Base-by-base conservation (phyloP, 2,113 vertebrate species). In the Ophthalmolycus amberensis region DNA sequence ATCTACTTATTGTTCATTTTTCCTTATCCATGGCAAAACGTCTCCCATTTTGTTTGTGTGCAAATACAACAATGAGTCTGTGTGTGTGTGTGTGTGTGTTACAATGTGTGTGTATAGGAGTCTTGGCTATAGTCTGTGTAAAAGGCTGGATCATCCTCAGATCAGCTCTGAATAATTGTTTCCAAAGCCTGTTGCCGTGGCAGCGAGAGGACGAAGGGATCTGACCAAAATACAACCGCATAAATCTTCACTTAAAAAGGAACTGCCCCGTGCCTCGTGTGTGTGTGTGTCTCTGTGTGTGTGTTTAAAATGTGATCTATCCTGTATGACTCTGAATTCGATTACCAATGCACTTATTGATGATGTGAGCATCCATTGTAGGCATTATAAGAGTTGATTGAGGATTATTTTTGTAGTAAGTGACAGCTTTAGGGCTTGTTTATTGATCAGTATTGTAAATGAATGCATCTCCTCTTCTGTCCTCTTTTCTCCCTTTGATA, bases 171-270 rank as follows among this genome's bases (percentile, higher is more conserved):
- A 85, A 84, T 85, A 75, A 86, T 72, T 87, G 81, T 90, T 88
- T 88, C 65, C 77, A 85, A 88, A 85, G 48, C 71, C 65, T 12
- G 89, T 90, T 91, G 82, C 83, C 48, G 16, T 89, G 88, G 87
- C 73, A 89, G 81, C 79, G 1, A 76, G 71, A 69, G 40, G 37
- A 72, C 78, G 8, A 18, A 67, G 38, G 46, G 56, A 40, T 64
- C 71, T n/a, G 74, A 80, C 52, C 50, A 37, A 82, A 83, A 88
- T 32, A 87, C 38, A 79, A 56, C 32, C 81, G 54, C 85, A 82
- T 89, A 83, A 88, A 87, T 90, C 85, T 85, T 38, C 85, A 83
- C 82, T 85, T 89, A 40, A 88, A 92, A 89, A 84, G 52, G 52
- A 76, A 16, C 67, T 78, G 82, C n/a, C 62, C 69, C 50, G 60